phyloP scores from a whole-genome alignment of 2,888 invertebrate species.

The Dryocosmus kuriphilus region DNA sequence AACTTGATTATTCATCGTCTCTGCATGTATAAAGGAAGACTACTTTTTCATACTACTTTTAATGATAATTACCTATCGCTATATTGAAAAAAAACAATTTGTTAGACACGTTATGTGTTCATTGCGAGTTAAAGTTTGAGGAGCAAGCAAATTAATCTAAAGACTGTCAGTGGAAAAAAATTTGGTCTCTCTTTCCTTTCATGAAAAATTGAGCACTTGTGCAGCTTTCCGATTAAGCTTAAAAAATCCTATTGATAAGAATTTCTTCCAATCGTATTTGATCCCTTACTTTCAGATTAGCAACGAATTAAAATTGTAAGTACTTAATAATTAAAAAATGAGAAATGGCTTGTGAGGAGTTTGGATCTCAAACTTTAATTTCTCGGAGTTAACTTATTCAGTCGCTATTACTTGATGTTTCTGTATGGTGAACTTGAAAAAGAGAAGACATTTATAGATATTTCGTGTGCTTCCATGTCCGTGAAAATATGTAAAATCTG shows the following conservation, averaged over 20 bases:
- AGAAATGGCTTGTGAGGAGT: conserved; percentile 18
- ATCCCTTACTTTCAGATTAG: background rate
- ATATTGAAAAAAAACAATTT: background rate
- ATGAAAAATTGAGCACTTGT: background rate
- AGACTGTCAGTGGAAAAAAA: background rate
- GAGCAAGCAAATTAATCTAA: conserved; percentile 50
- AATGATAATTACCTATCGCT: conserved; percentile 35
- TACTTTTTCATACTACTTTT: conserved; percentile 54
- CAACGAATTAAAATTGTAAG: conserved; percentile 11
- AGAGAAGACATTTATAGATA: conserved; percentile 60
- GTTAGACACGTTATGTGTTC: conserved; percentile 39
- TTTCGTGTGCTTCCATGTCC: conserved; percentile 72
- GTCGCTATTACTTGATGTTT: conserved; percentile 54
- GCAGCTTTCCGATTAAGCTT: background rate
- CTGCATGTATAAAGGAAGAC: conserved; percentile 54
- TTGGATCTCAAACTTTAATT: conserved; percentile 61
- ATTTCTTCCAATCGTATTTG: background rate
- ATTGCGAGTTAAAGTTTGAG: conserved; percentile 58
- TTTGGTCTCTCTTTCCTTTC: background rate
- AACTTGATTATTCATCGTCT: conserved; percentile 36
- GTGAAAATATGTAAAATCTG: conserved; percentile 30
- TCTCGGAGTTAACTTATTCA: conserved; percentile 30
- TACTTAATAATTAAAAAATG: background rate
- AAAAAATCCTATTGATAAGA: background rate
- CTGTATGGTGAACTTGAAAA: conserved; percentile 53